phyloP scores from a whole-genome alignment of 1,140 invertebrate genomes.

The Brachionus rotundiformis region DNA sequence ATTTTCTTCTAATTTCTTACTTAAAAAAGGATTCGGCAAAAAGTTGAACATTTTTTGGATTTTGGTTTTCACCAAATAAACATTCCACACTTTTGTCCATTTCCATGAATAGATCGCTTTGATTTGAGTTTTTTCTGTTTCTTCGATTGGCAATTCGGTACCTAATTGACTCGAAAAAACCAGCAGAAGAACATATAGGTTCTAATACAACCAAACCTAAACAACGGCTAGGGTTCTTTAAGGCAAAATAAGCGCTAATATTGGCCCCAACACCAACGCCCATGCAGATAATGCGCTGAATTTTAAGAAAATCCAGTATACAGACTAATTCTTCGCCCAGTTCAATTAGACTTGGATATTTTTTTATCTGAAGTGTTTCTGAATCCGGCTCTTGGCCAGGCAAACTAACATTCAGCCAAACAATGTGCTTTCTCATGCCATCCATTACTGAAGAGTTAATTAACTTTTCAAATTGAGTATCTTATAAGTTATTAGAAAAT shows the following conservation, averaged over 20 bases:
- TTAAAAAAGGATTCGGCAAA: conserved; percentile 52
- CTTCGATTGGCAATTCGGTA: conserved; percentile 67
- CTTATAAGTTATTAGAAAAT: conserved; percentile 55
- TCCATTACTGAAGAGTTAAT: conserved; percentile 78
- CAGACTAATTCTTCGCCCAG: conserved; percentile 39
- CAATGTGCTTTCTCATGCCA: conserved; percentile 79
- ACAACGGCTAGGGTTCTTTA: conserved; percentile 74
- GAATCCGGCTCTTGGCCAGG: conserved; percentile 83
- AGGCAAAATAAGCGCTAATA: conserved; percentile 79
- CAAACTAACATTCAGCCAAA: conserved; percentile 84
- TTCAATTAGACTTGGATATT: conserved; percentile 50
- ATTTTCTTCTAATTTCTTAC: conserved; percentile 9
- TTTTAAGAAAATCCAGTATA: conserved; percentile 58
- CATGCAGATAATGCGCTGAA: conserved; percentile 73
- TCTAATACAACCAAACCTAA: conserved; percentile 81
- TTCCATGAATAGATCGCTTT: conserved; percentile 78
- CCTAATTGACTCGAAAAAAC: conserved; percentile 81
- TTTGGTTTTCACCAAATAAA: conserved; percentile 16
- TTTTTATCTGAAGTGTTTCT: conserved; percentile 68
- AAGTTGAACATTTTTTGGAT: conserved; percentile 48
- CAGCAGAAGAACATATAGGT: conserved; percentile 81
- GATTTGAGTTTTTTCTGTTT: conserved; percentile 59
- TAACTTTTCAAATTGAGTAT: conserved; percentile 65
- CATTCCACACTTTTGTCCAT: conserved; percentile 72
- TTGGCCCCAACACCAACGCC: conserved; percentile 88